phyloP scores from a whole-genome alignment of 2,888 invertebrate genomes.

The Drosophila pseudotalamancana region DNA sequence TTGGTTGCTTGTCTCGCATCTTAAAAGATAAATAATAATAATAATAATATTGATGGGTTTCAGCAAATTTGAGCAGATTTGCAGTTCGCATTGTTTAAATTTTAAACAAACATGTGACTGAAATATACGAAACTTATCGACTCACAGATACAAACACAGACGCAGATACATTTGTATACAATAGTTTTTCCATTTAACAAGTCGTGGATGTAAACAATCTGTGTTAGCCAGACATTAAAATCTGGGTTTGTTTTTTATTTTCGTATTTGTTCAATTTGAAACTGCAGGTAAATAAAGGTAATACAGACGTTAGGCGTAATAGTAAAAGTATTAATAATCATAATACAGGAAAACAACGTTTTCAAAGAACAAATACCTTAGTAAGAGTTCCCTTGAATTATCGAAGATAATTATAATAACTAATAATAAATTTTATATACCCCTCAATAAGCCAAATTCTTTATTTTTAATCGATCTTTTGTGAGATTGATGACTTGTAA shows the following conservation, averaged over 20 bases:
- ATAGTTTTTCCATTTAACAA: slow-evolving; percentile 37
- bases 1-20: slow-evolving; percentile 4
- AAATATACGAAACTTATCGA: slow-evolving; percentile 32
- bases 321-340: too few species aligned
- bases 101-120: slow-evolving; percentile 52
- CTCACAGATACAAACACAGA: slow-evolving; percentile 3
- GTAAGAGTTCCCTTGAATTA: background rate
- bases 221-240: slow-evolving; percentile 18
- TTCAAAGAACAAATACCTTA: background rate
- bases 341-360: too few species aligned
- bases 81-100: slow-evolving; percentile 19
- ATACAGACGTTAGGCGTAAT: too few species aligned
- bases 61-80: slow-evolving; percentile 21
- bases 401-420: too few species aligned
- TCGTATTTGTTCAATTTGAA: background rate
- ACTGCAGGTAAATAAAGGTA: slow-evolving; percentile 10
- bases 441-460: too few species aligned
- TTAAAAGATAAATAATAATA: too few species aligned
- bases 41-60: slow-evolving; percentile 15
- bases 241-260: background rate
- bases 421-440: too few species aligned
- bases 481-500: slow-evolving; percentile 4
- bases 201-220: slow-evolving; percentile 58
- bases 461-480: background rate
- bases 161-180: slow-evolving; percentile 13